A percentile compares a stretch with the other conserved stretches of the same genome.
Evolutionary conservation across 2,797 vertebrate genomes (phyloP).

Genomic region (Siniperca obscura): DNA sequence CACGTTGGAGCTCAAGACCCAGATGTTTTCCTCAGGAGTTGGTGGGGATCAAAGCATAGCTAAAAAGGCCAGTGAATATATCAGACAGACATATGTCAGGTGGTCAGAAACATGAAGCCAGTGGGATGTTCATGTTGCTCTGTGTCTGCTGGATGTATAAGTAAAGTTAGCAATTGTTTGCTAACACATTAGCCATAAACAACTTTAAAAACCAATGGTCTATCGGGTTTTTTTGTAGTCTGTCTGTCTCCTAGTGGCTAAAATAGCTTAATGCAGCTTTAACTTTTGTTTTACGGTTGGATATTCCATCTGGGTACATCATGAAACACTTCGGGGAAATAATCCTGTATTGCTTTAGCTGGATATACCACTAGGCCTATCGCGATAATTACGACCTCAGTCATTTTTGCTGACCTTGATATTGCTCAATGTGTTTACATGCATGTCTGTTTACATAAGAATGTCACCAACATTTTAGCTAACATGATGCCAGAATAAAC

Average conservation of each 20-base stretch:
- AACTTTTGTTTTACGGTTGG: not conserved
- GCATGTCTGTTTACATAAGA: too few relatives aligned
- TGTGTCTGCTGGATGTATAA: not conserved
- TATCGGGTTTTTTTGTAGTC: not conserved
- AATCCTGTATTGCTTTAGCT: not conserved
- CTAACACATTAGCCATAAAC: not conserved
- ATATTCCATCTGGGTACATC: not conserved
- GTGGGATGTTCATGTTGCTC: not conserved
- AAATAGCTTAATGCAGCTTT: slow-evolving; percentile 9
- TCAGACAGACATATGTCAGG: not conserved
- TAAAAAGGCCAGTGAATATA: not conserved
- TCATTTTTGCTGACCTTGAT: too few relatives aligned
- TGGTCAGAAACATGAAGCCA: not conserved
- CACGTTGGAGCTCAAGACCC: not conserved
- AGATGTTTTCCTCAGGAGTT: not conserved
- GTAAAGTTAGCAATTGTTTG: not conserved
- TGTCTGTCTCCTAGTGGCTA: not conserved
- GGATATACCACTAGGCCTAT: not conserved
- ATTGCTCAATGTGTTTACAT: too few relatives aligned
- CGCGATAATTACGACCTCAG: too few relatives aligned
- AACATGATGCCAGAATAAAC: too few relatives aligned
- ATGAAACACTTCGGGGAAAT: slow-evolving; percentile 7
- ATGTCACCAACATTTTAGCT: too few relatives aligned
- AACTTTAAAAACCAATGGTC: not conserved
- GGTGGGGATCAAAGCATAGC: not conserved